Evolutionary conservation across 23 tunicate genomes (phyloP).

Genomic region (Phallusia fumigata): DNA sequence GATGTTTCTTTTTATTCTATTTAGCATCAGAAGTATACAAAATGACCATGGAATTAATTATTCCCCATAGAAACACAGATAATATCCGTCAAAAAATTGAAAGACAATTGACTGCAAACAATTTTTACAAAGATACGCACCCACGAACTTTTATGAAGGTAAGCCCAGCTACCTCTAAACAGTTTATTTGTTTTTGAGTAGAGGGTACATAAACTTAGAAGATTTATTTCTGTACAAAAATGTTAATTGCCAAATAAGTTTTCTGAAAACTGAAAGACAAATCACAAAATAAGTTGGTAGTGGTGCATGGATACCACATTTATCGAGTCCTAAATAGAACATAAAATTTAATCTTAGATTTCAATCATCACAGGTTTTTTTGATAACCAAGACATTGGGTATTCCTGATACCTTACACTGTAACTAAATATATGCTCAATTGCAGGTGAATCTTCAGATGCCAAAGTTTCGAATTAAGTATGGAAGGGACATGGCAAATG

Average conservation of each 20-base stretch:
- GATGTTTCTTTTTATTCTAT: neutral
- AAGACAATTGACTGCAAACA: conserved; percentile 19
- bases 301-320: no score
- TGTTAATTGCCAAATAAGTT: no score
- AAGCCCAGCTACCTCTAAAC: neutral
- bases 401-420: no score
- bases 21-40: conserved; percentile 5
- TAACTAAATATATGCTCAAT: no score
- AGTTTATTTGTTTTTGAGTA: no score
- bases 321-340: no score
- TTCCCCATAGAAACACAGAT: neutral
- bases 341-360: no score
- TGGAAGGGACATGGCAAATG: conserved; percentile 17
- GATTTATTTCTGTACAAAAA: neutral
- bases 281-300: no score
- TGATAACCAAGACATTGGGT: no score
- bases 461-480: conserved; percentile 43
- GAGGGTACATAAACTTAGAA: neutral
- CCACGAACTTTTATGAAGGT: neutral
- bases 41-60: conserved; percentile 35
- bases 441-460: neutral
- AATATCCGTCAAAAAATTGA: neutral
- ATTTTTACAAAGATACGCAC: neutral
- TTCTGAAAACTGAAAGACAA: no score
- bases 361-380: no score